Evolutionary conservation across 2,888 invertebrate genomes (phyloP).

Genomic region (Hemistola chrysoprasaria): DNA sequence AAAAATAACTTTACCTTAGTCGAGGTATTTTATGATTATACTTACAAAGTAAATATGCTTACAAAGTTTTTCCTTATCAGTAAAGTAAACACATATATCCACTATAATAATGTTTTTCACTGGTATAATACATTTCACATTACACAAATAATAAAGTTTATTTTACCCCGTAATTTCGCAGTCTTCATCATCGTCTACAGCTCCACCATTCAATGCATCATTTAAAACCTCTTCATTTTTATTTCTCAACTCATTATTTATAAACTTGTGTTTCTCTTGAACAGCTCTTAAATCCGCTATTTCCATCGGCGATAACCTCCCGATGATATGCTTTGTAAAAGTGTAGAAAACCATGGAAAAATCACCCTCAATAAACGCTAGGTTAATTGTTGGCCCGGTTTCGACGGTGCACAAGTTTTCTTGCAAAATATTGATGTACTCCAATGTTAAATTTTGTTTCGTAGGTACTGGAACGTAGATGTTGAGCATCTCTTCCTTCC

Average conservation of each 20-base stretch:
- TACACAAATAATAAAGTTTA: no score
- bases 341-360: slow-evolving; percentile 70
- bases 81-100: no score
- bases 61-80: no score
- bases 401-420: slow-evolving; percentile 72
- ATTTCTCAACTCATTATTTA: slow-evolving; percentile 65
- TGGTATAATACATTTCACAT: no score
- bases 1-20: no score
- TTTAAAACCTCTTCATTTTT: slow-evolving; percentile 56
- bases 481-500: slow-evolving; percentile 61
- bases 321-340: slow-evolving; percentile 63
- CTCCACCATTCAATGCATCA: slow-evolving; percentile 65
- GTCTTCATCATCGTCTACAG: slow-evolving; percentile 67
- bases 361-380: slow-evolving; percentile 72
- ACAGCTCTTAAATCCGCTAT: slow-evolving; percentile 43
- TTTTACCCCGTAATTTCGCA: slow-evolving; percentile 53
- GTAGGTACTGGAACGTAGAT: slow-evolving; percentile 71
- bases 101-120: no score
- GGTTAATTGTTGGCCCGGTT: slow-evolving; percentile 62
- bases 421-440: slow-evolving; percentile 61
- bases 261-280: slow-evolving; percentile 58
- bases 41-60: no score
- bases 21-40: no score
- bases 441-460: slow-evolving; percentile 53
- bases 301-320: slow-evolving; percentile 49